phyloP scores from a whole-genome alignment of 2,797 vertebrate genomes.

The Dallia pectoralis region DNA sequence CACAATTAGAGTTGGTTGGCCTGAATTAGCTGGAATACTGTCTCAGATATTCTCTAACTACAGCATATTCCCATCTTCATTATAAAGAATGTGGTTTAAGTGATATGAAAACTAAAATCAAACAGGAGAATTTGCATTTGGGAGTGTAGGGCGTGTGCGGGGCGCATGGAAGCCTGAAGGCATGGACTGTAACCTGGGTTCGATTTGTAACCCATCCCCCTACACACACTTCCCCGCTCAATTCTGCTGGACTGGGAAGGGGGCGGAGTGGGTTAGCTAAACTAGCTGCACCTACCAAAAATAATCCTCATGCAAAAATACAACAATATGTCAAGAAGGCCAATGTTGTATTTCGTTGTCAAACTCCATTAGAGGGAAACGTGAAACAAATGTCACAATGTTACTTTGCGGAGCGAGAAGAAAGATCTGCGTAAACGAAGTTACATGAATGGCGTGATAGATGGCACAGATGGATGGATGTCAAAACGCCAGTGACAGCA shows the following conservation, averaged over 20 bases:
- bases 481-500: slow-evolving; percentile 12
- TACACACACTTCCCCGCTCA: slow-evolving; percentile 68
- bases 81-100: background rate
- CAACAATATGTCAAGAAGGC: background rate
- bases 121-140: background rate
- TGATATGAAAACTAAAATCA: background rate
- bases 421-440: background rate
- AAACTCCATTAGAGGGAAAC: background rate
- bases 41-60: background rate
- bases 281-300: background rate
- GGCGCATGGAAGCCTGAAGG: slow-evolving; percentile 31
- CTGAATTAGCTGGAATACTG: background rate
- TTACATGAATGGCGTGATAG: background rate
- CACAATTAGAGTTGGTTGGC: background rate
- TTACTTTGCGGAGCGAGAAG: background rate
- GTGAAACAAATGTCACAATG: background rate
- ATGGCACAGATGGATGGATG: slow-evolving; percentile 26
- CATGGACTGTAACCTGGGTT: slow-evolving; percentile 9
- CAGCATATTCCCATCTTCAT: background rate
- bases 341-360: background rate
- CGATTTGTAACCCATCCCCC: slow-evolving; percentile 58
- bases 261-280: slow-evolving; percentile 56
- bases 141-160: slow-evolving; percentile 35
- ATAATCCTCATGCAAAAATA: background rate
- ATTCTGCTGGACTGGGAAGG: slow-evolving; percentile 65